These are phyloP conservation scores for Endotricha flammealis DNA, from an alignment of 2,888 invertebrate genomes.

Conservation along the genomic window DNA sequence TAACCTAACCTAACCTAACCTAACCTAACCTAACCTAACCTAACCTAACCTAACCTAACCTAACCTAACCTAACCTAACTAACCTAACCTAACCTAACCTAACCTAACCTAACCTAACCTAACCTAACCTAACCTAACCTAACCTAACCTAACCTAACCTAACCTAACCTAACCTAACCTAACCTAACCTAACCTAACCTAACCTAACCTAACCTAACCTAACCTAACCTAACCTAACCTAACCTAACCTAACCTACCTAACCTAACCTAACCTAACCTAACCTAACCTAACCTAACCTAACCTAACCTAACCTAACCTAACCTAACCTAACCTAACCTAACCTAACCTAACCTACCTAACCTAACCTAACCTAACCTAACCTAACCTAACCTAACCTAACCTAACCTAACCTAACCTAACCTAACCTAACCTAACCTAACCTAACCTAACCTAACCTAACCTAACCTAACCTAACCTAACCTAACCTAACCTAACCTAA, in stretches of 20 bases:
- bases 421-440: too few species aligned
- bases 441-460: too few species aligned
- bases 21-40: slow-evolving; percentile 19
- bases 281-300: slow-evolving; percentile 13
- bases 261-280: slow-evolving; percentile 11
- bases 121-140: slow-evolving; percentile 18
- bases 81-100: slow-evolving; percentile 13
- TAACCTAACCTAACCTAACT: slow-evolving; percentile 17
- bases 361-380: too few species aligned
- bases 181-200: slow-evolving; percentile 17
- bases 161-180: slow-evolving; percentile 15
- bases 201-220: slow-evolving; percentile 19
- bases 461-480: too few species aligned
- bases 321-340: too few species aligned
- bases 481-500: too few species aligned
- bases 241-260: too few species aligned
- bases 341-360: too few species aligned
- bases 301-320: too few species aligned
- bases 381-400: too few species aligned
- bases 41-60: slow-evolving; percentile 20
- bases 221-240: slow-evolving; percentile 19
- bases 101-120: slow-evolving; percentile 17
- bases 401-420: too few species aligned
- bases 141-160: slow-evolving; percentile 13
- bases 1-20: slow-evolving; percentile 18